Evolutionary conservation across 2,113 vertebrate species (phyloP).

Genomic region (Pycnonotus jocosus): DNA sequence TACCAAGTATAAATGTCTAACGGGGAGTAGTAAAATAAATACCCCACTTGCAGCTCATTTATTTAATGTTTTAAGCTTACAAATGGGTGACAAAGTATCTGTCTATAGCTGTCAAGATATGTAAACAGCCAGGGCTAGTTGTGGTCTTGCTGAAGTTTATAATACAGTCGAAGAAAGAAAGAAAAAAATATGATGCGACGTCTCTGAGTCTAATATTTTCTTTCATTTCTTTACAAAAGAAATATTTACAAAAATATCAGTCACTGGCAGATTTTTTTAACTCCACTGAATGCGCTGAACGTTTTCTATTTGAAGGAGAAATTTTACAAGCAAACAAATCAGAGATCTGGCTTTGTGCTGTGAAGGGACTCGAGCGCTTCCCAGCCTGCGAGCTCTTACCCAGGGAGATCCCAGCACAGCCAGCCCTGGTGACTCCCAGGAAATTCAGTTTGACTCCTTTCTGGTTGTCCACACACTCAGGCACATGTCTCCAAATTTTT

Average conservation of each 20-base stretch:
- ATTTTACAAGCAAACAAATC: not conserved
- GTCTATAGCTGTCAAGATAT: not conserved
- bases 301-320: not conserved
- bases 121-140: not conserved
- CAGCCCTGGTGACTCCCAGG: not conserved
- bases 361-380: not conserved
- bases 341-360: not conserved
- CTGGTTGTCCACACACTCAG: not conserved
- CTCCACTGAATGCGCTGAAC: not conserved
- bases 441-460: not conserved
- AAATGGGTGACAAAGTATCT: not conserved
- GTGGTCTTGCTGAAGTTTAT: not conserved
- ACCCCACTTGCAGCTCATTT: not conserved
- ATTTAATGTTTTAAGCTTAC: not conserved
- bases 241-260: not conserved
- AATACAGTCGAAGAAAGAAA: not conserved
- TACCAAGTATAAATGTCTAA: not conserved
- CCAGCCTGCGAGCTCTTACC: not conserved
- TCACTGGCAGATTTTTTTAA: not conserved
- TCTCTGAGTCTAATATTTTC: not conserved
- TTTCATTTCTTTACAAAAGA: not conserved
- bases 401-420: not conserved
- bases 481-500: not conserved
- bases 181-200: not conserved
- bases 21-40: not conserved